Evolutionary conservation across 2,888 invertebrate species (phyloP), one percentile per base, ranked within the genome.

Genomic region (Eristalinus aeneus): DNA sequence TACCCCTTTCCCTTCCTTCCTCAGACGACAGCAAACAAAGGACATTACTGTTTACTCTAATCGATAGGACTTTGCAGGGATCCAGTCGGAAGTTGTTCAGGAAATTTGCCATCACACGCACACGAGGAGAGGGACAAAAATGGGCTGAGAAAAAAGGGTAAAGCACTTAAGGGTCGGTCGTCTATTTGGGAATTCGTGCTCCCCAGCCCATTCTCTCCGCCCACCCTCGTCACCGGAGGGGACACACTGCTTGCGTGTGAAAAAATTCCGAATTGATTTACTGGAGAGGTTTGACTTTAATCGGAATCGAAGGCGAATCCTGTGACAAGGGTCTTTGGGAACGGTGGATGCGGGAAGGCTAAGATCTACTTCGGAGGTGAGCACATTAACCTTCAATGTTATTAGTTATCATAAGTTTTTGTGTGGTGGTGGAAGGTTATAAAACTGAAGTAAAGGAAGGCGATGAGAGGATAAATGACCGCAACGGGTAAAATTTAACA

Each of bases 71-170:
- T 78, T 78, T 65, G 32, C 32, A 72, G 20, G 58, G 72, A 72
- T 72, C 78, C 71, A 64, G 63, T 72, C 71, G 78, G 78, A 78
- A 78, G 78, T 78, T 78, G 72, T 72, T 32, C 72, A 72, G 78
- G 78, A 78, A 72, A 71, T 78, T 34, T 32, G 65, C 46, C 20
- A 64, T 20, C 9, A 56, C 22, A 56, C 22, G 8, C 22, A 56
- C 56, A 11, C 20, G 10, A 22, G 56, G 1, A n/a, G 36, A 10
- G 11, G 36, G 20, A 20, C 4, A 65, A 16, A 53, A 23, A 27
- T 20, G n/a, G 31, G 32, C 10, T 53, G 64, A 39, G 11, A 23
- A 53, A 60, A 67, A 75, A 77, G 58, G 69, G 64, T 77, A 64
- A 63, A 58, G 71, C 77, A 69, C 71, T 71, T 39, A 64, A 63